Evolutionary conservation across 2,797 vertebrate species (phyloP).

Genomic region (Darevskia mixta): DNA sequence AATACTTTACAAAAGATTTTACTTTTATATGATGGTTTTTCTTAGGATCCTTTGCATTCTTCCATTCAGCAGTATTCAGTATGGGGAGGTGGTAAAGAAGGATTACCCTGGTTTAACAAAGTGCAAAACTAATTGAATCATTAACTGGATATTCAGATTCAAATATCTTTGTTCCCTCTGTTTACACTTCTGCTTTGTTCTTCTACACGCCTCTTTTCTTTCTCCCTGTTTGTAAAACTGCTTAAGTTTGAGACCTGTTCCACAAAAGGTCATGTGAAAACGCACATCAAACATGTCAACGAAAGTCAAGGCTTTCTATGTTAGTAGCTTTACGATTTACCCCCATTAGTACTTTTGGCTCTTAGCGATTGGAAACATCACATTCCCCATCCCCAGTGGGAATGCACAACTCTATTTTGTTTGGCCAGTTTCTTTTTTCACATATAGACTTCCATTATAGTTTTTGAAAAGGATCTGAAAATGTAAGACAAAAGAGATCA

Average conservation of each 20-base stretch:
- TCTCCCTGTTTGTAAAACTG: conserved; percentile 79
- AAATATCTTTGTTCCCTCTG: conserved; percentile 81
- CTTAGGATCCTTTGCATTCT: conserved; percentile 67
- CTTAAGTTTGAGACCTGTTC: conserved; percentile 69
- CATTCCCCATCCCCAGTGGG: conserved; percentile 10
- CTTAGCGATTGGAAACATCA: conserved; percentile 33
- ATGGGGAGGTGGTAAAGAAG: conserved; percentile 75
- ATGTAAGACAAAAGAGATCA: background rate
- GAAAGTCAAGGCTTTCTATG: conserved; percentile 54
- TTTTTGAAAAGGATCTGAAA: background rate
- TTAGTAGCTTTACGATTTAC: rapidly evolving
- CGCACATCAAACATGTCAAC: conserved; percentile 32
- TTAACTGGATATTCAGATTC: conserved; percentile 87
- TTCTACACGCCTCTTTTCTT: conserved; percentile 70
- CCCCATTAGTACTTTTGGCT: conserved; percentile 20
- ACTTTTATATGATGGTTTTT: conserved; percentile 55
- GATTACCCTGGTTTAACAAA: conserved; percentile 84
- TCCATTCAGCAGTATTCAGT: conserved; percentile 72
- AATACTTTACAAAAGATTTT: conserved; percentile 63
- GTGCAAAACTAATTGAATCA: conserved; percentile 85
- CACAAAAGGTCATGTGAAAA: conserved; percentile 80
- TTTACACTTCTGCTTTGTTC: conserved; percentile 78
- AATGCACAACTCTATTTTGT: conserved; percentile 34
- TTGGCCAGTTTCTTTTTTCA: conserved; percentile 11
- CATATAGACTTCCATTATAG: background rate